These are phyloP conservation scores for Micrasema minimum DNA, from an alignment of 1,140 invertebrate species.

Conservation along the genomic window DNA sequence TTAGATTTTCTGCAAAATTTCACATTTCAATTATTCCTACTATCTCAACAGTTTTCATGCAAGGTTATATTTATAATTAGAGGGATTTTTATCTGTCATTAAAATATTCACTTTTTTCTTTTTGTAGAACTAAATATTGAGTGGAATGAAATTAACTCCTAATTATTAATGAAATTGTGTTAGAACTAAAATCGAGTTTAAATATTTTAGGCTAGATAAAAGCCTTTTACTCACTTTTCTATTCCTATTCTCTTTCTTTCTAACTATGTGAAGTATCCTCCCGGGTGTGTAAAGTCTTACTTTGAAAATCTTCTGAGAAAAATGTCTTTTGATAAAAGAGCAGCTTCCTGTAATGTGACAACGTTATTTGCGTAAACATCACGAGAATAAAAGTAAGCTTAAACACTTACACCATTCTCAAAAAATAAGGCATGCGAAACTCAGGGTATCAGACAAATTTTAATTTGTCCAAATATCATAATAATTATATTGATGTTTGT, in stretches of 20 bases:
- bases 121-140: neutral
- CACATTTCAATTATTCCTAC: slow-evolving; percentile 29
- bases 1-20: slow-evolving; percentile 69
- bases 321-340: slow-evolving; percentile 73
- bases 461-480: no score
- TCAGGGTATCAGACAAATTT: no score
- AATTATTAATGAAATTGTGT: no score
- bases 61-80: slow-evolving; percentile 23
- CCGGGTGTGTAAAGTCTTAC: slow-evolving; percentile 77
- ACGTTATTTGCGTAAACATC: no score
- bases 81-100: slow-evolving; percentile 6
- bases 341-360: slow-evolving; percentile 69
- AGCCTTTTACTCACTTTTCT: slow-evolving; percentile 67
- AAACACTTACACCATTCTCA: no score
- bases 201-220: no score
- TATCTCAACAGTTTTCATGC: neutral
- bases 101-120: neutral
- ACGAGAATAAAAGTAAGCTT: no score
- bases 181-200: no score
- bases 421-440: no score
- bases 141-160: neutral
- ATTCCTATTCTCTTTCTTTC: slow-evolving; percentile 74
- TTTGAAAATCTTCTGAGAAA: slow-evolving; percentile 74
- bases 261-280: slow-evolving; percentile 77
- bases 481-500: no score